These are phyloP conservation scores for Hydrocynus forskahlii DNA, from an alignment of 2,797 vertebrate genomes.

Conservation along the genomic window DNA sequence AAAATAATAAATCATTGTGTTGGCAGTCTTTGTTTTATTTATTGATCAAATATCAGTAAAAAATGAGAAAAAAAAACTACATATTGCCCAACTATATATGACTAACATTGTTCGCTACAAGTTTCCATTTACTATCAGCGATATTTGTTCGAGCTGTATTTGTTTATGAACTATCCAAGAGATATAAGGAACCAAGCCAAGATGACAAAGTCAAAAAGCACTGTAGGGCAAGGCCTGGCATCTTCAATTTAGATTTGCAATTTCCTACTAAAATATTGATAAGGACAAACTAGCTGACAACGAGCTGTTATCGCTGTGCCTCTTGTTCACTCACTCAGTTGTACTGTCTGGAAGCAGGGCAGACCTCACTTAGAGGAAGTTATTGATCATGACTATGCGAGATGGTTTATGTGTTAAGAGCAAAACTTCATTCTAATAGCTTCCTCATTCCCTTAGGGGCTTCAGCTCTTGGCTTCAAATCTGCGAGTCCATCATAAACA, in stretches of 20 bases:
- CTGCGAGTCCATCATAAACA: background rate
- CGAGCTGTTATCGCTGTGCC: constrained; percentile 38
- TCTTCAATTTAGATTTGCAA: constrained; percentile 28
- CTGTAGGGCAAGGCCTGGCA: constrained; percentile 6
- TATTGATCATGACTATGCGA: constrained; percentile 54
- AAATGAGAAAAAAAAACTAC: too few species aligned
- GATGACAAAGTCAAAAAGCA: background rate
- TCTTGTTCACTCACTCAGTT: constrained; percentile 31
- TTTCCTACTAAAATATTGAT: constrained; percentile 59
- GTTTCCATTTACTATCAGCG: background rate
- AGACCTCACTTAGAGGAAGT: constrained; percentile 56
- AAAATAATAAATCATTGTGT: too few species aligned
- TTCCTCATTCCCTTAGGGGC: constrained; percentile 36
- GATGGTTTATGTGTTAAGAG: constrained; percentile 49
- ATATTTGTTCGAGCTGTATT: background rate
- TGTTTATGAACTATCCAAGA: background rate
- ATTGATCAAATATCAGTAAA: too few species aligned
- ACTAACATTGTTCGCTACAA: background rate
- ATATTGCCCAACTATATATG: too few species aligned
- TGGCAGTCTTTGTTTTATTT: too few species aligned
- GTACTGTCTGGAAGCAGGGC: constrained; percentile 43
- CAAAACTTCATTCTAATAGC: constrained; percentile 56
- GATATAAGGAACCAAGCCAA: constrained; percentile 11
- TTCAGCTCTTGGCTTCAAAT: constrained; percentile 19
- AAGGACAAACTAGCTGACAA: constrained; percentile 46